Conservation (phyloP, 2,113 vertebrate species). For the Erythrolamprus reginae region DNA sequence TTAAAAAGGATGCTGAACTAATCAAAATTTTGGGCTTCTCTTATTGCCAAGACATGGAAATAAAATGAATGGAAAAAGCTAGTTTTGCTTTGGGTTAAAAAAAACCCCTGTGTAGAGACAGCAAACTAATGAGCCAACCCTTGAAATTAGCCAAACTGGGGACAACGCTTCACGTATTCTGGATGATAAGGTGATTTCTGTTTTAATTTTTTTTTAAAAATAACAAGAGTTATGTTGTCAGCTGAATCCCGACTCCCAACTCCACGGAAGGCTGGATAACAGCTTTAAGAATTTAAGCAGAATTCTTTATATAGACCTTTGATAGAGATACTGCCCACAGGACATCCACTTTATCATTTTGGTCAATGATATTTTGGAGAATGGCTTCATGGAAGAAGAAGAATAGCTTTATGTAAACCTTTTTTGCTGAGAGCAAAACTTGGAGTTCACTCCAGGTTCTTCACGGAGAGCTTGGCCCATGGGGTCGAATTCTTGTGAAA, state of each 20-base stretch:
- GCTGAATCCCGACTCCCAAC: not conserved
- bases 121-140: not conserved
- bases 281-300: not conserved
- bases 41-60: not conserved
- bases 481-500: slow-evolving; percentile 25
- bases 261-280: not conserved
- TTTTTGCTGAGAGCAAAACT: slow-evolving; percentile 1
- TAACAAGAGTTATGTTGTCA: not conserved
- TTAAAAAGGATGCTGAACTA: not conserved
- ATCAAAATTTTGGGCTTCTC: not conserved
- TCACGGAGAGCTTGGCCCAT: slow-evolving; percentile 9
- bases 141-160: not conserved
- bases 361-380: fast-evolving
- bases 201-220: not conserved
- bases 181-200: not conserved
- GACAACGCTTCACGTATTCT: not conserved
- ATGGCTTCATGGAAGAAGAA: slow-evolving; percentile 1
- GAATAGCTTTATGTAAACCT: not conserved
- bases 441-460: not conserved
- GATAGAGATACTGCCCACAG: not conserved
- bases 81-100: not conserved
- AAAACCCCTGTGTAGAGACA: not conserved
- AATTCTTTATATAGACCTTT: not conserved
- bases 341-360: not conserved
- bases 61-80: not conserved